Percentiles rank a stretch among this genome's conserved stretches.
phyloP scores from a whole-genome alignment of 1,140 invertebrate genomes.

The Penaeus vannamei region DNA sequence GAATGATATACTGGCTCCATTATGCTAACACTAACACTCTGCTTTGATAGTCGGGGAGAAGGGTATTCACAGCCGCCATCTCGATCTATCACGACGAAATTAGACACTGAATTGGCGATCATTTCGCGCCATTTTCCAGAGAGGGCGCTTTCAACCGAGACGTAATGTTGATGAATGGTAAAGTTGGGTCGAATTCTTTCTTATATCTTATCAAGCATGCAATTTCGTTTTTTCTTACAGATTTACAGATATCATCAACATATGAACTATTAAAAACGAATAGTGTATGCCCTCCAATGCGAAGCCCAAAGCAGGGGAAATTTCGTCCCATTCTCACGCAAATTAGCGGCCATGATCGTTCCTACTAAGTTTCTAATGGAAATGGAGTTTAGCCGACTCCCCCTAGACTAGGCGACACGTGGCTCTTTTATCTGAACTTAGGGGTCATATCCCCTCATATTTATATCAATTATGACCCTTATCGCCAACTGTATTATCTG shows the following conservation, averaged over 20 bases:
- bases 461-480: no score
- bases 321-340: no score
- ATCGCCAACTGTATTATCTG: not conserved
- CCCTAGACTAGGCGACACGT: slow-evolving; percentile 31
- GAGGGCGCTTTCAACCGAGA: slow-evolving; percentile 41
- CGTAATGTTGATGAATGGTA: slow-evolving; percentile 54
- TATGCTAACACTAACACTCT: slow-evolving; percentile 60
- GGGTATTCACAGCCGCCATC: slow-evolving; percentile 32
- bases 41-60: slow-evolving; percentile 27
- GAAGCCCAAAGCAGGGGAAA: no score
- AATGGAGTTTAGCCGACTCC: slow-evolving; percentile 1
- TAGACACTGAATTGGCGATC: slow-evolving; percentile 59
- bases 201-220: no score
- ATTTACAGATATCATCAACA: no score
- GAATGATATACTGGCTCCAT: slow-evolving; percentile 64
- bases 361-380: slow-evolving; percentile 1
- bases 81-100: slow-evolving; percentile 58
- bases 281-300: no score
- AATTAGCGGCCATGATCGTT: no score
- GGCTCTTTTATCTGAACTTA: not conserved
- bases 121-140: slow-evolving; percentile 60
- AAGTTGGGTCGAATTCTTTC: not conserved
- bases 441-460: not conserved
- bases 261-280: no score
- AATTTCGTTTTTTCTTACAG: no score